A percentile compares a stretch with the other conserved stretches of the same genome.
These are phyloP conservation scores for Sarcophaga subvicina DNA, from an alignment of 2,888 invertebrate species.

Conservation along the genomic window DNA sequence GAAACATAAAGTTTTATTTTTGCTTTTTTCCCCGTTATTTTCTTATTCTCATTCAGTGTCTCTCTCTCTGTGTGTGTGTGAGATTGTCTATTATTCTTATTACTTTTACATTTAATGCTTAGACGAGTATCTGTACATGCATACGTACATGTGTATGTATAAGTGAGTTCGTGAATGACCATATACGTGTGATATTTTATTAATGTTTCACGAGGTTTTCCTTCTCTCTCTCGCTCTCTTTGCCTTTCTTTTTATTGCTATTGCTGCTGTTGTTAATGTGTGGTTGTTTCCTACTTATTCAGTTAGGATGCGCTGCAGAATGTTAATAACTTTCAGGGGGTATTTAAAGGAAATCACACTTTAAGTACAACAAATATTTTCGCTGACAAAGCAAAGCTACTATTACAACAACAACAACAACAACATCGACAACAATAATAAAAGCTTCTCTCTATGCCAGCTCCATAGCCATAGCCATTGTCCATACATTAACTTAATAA, in stretches of 20 bases:
- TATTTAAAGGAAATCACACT: slow-evolving; percentile 58
- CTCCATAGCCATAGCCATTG: background rate
- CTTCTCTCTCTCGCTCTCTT: background rate
- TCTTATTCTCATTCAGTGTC: background rate
- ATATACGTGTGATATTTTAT: slow-evolving; percentile 33
- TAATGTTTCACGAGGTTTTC: slow-evolving; percentile 22
- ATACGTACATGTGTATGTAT: background rate
- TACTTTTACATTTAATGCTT: slow-evolving; percentile 54
- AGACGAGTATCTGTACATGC: background rate
- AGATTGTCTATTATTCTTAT: slow-evolving; percentile 39
- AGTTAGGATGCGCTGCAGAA: slow-evolving; percentile 66
- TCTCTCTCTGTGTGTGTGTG: too few species aligned
- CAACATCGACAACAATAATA: background rate
- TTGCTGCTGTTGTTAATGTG: slow-evolving; percentile 3
- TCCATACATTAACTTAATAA: slow-evolving; percentile 26
- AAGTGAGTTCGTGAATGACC: background rate
- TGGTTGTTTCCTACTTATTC: slow-evolving; percentile 45
- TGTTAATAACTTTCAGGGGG: slow-evolving; percentile 69
- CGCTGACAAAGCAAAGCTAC: slow-evolving; percentile 60
- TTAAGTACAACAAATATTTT: slow-evolving; percentile 52
- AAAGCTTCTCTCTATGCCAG: background rate
- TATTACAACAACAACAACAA: background rate
- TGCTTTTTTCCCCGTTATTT: slow-evolving; percentile 19
- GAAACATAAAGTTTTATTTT: slow-evolving; percentile 37
- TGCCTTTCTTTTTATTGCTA: slow-evolving; percentile 25